A percentile compares a stretch with the other conserved stretches of the same genome.
These are phyloP conservation scores for Apodemia duryi DNA, from an alignment of 2,888 invertebrate species.

Conservation along the genomic window DNA sequence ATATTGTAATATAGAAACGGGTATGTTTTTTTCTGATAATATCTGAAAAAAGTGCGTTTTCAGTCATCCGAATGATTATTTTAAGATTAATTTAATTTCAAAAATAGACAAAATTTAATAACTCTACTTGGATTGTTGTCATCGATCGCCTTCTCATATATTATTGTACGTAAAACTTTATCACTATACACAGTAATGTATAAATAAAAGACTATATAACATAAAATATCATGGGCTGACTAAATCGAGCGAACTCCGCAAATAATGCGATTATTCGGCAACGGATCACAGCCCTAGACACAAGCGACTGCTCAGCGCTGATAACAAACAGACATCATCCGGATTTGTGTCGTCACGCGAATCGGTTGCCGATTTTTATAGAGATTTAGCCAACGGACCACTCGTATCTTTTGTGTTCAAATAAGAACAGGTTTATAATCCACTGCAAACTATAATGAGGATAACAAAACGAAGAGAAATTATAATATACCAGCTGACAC, in stretches of 20 bases:
- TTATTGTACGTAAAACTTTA: not conserved
- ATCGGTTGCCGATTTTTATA: conserved; percentile 35
- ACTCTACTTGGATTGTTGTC: too few species aligned
- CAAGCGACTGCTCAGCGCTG: conserved; percentile 68
- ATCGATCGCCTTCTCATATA: too few species aligned
- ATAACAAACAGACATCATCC: conserved; percentile 79
- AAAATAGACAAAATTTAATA: not conserved
- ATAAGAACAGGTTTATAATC: too few species aligned
- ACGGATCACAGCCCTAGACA: conserved; percentile 53
- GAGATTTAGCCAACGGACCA: conserved; percentile 18
- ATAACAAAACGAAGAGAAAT: too few species aligned
- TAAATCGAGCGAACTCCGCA: conserved; percentile 56
- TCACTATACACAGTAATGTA: not conserved
- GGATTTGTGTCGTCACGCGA: conserved; percentile 77
- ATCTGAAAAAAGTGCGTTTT: too few species aligned
- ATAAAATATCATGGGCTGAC: conserved; percentile 27
- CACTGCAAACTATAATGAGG: too few species aligned
- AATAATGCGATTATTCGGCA: conserved; percentile 62
- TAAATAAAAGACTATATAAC: not conserved
- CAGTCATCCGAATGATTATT: too few species aligned
- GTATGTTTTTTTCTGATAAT: too few species aligned
- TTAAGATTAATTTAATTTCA: too few species aligned
- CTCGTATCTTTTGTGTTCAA: too few species aligned
- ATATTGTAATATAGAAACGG: too few species aligned
- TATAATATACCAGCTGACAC: too few species aligned